These are phyloP conservation scores for Cepaea nemoralis DNA, from an alignment of 1,140 invertebrate species.

Conservation along the genomic window DNA sequence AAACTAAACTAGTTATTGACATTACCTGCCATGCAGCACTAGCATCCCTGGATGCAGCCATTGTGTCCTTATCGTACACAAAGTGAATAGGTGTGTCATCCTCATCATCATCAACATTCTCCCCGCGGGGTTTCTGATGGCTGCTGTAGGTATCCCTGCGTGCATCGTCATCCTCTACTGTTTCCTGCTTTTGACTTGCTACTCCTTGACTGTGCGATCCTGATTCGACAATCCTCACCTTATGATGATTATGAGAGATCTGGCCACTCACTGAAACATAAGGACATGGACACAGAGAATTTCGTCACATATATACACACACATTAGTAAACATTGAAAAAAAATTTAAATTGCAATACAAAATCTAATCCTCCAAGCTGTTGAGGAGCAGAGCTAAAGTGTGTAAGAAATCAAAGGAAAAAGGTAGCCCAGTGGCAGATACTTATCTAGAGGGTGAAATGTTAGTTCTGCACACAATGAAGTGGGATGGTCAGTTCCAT, in stretches of 20 bases:
- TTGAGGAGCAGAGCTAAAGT: too few relatives aligned
- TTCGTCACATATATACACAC: too few relatives aligned
- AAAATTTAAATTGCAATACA: too few relatives aligned
- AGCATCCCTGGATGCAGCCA: slow-evolving; percentile 28
- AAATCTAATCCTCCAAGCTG: too few relatives aligned
- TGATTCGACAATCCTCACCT: not conserved
- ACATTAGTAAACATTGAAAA: too few relatives aligned
- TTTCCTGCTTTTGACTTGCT: slow-evolving; percentile 21
- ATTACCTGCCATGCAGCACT: slow-evolving; percentile 38
- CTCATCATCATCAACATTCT: slow-evolving; percentile 19
- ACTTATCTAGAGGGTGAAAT: too few relatives aligned
- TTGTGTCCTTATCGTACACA: slow-evolving; percentile 38
- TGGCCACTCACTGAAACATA: not conserved
- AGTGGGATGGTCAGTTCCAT: too few relatives aligned
- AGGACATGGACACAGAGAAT: too few relatives aligned
- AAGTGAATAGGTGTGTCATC: slow-evolving; percentile 38
- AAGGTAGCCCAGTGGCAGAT: too few relatives aligned
- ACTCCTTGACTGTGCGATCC: not conserved
- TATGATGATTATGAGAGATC: slow-evolving; percentile 24
- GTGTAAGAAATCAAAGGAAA: too few relatives aligned
- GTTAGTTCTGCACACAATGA: too few relatives aligned
- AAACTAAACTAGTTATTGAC: too few relatives aligned
- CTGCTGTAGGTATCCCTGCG: not conserved
- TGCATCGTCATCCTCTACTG: not conserved
- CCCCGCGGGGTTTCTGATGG: not conserved